Base-by-base conservation (phyloP, 2,797 vertebrate genomes). In the Podarcis lilfordi region DNA sequence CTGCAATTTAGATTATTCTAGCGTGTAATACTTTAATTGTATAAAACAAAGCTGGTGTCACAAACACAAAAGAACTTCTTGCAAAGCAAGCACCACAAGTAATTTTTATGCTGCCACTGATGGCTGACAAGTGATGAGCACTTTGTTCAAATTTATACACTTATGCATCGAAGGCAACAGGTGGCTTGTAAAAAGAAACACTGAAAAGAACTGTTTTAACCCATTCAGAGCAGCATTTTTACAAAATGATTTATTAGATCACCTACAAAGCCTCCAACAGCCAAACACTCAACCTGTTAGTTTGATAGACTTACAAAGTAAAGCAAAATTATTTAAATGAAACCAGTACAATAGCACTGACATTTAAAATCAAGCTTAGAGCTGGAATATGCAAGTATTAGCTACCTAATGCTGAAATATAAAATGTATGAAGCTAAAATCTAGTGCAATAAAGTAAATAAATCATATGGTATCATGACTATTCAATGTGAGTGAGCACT, bases 1-100 rank as follows among this genome's bases (percentile, higher is more conserved):
- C 93, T 96, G 97, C 97, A 98, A 98, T 98, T 98, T 98, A 98
- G 98, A 98, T 98, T 98, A 98, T 98, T 99, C 97, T 98, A 98
- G 97, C 97, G 95, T 98, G 97, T 98, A 98, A 98, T 97, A 98
- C 97, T 98, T 98, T 98, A 98, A 98, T 98, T 98, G 97, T 98
- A 96, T 97, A 98, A 98, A 98, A 99, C 97, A 98, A 98, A 98
- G 98, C 98, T 97, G 96, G 96, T 98, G 98, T 98, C 97, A 98
- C 97, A 97, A 97, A 97, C 96, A 98, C 97, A 98, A 98, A 98
- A 97, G 97, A 97, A 97, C 93, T 95, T 96, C 96, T 97, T 97
- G 95, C 97, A 96, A 97, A 97, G 96, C 97, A 97, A 98, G 97
- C 97, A 97, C 97, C 96, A 96, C 95, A 97, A 97, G 97, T 97